These are phyloP conservation scores for Threskiornis aethiopicus DNA, from an alignment of 2,797 vertebrate species.

Conservation along the genomic window DNA sequence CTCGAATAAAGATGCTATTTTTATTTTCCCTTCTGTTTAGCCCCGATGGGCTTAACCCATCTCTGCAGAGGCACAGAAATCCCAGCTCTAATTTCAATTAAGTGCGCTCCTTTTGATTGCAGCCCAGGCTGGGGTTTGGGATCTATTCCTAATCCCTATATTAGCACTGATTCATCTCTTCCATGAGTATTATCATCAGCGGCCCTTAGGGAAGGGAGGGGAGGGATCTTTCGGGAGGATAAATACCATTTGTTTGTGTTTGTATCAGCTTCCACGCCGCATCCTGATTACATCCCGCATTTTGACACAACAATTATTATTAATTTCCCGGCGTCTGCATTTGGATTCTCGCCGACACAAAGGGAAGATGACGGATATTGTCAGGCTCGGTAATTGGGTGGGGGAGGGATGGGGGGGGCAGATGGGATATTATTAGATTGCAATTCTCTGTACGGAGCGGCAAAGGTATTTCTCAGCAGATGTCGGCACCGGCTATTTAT, in stretches of 20 bases:
- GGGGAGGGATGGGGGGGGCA: constrained; percentile 37
- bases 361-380: constrained; percentile 72
- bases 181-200: constrained; percentile 47
- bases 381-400: constrained; percentile 71
- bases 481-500: neutral
- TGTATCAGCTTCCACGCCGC: constrained; percentile 72
- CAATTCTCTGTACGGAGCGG: neutral
- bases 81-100: constrained; percentile 77
- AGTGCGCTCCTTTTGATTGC: constrained; percentile 45
- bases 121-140: constrained; percentile 40
- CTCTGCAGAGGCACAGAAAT: constrained; percentile 68
- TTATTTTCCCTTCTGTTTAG: constrained; percentile 59
- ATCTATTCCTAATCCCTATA: constrained; percentile 71
- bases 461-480: constrained; percentile 56
- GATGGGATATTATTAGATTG: constrained; percentile 65
- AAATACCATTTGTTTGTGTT: constrained; percentile 81
- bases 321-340: constrained; percentile 74
- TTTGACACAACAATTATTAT: constrained; percentile 77
- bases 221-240: constrained; percentile 70
- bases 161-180: constrained; percentile 74
- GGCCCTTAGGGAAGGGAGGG: constrained; percentile 53
- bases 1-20: constrained; percentile 54
- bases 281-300: constrained; percentile 73
- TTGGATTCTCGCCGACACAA: constrained; percentile 71
- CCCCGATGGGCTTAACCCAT: constrained; percentile 55